phyloP scores from a whole-genome alignment of 2,888 invertebrate species.

The Cephus runcator region DNA sequence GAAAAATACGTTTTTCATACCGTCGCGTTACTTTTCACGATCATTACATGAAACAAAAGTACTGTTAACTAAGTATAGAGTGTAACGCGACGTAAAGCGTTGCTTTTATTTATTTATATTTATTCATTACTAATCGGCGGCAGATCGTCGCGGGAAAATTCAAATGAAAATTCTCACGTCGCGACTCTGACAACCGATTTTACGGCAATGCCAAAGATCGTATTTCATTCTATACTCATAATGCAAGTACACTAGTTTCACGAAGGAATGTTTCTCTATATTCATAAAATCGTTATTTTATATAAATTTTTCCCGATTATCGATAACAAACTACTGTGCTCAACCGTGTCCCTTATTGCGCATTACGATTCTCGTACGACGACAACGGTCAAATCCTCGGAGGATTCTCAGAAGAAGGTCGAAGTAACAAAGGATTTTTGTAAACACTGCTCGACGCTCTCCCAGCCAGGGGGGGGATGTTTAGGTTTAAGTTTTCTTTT shows the following conservation, averaged over 20 bases:
- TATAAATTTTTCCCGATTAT: background rate
- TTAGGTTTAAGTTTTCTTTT: background rate
- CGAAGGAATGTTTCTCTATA: background rate
- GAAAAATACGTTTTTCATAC: background rate
- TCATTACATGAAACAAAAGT: background rate
- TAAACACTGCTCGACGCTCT: background rate
- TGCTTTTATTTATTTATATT: conserved; percentile 21
- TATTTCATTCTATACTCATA: background rate
- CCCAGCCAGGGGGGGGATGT: background rate
- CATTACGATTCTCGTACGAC: background rate
- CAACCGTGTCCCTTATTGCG: background rate
- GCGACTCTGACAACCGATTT: background rate
- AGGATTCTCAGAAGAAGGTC: background rate
- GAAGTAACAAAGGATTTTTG: background rate
- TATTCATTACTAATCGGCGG: conserved; percentile 10
- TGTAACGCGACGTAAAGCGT: conserved; percentile 12
- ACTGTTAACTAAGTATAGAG: background rate
- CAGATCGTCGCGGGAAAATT: background rate
- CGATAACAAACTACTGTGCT: background rate
- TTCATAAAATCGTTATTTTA: background rate
- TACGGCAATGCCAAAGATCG: conserved; percentile 7
- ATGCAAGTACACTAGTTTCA: background rate
- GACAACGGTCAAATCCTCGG: background rate
- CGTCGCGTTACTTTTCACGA: background rate
- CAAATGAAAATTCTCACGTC: background rate